Percentiles rank a stretch among this genome's conserved stretches.
These are phyloP conservation scores for Microcebus ravelobensis DNA, from an alignment of 2,113 vertebrate species.

Conservation along the genomic window DNA sequence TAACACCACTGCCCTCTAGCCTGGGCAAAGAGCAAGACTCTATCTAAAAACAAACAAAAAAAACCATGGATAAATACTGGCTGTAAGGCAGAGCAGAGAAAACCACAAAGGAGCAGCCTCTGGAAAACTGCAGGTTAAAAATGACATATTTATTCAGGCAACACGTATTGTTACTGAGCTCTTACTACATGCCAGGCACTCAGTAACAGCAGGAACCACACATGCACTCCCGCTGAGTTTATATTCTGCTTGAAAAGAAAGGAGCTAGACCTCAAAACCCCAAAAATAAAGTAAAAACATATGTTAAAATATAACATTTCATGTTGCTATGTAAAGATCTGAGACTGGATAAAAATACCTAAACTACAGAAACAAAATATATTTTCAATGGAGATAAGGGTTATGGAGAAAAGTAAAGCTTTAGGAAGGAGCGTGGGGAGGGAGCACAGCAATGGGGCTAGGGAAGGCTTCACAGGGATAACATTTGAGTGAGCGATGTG, in stretches of 20 bases:
- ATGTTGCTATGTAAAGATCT: not conserved
- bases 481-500: not conserved
- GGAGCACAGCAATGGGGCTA: too few relatives aligned
- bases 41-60: too few relatives aligned
- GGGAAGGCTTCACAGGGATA: not conserved
- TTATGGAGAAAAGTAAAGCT: not conserved
- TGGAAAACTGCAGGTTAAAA: not conserved
- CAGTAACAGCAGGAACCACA: not conserved
- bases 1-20: too few relatives aligned
- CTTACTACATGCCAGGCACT: not conserved
- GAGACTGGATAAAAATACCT: not conserved
- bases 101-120: not conserved
- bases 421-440: not conserved
- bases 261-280: not conserved
- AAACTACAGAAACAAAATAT: not conserved
- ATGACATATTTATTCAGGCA: not conserved
- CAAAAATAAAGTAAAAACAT: not conserved
- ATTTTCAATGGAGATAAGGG: not conserved
- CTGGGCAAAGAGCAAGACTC: too few relatives aligned
- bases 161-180: not conserved
- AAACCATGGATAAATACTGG: not conserved
- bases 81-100: not conserved
- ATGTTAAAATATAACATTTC: not conserved
- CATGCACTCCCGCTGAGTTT: not conserved
- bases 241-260: not conserved